A percentile compares a stretch with the other conserved stretches of the same genome.
Evolutionary conservation across 2,797 vertebrate species (phyloP).

Genomic region (Nannoperca obscura): DNA sequence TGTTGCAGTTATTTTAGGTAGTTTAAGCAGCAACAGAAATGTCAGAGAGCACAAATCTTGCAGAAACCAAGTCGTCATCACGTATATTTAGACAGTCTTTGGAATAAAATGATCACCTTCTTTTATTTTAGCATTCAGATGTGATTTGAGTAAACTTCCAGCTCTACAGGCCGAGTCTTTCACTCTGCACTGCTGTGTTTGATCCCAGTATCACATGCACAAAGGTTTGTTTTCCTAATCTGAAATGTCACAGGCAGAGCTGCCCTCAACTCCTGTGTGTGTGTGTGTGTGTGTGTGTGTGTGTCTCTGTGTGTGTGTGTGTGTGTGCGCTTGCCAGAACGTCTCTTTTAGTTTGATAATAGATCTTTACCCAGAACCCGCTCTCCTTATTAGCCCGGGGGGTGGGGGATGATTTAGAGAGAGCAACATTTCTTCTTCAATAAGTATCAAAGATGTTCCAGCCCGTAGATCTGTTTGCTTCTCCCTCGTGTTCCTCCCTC

Average conservation of each 20-base stretch:
- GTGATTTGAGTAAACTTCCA: background rate
- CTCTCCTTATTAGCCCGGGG: constrained; percentile 28
- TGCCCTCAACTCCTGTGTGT: constrained; percentile 27
- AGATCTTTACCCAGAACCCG: constrained; percentile 33
- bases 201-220: constrained; percentile 2
- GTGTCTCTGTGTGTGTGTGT: constrained; percentile 36
- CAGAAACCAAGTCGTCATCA: background rate
- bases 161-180: fast-evolving
- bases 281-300: constrained; percentile 23
- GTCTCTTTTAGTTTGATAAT: constrained; percentile 42
- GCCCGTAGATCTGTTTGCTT: constrained; percentile 20
- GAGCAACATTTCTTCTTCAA: constrained; percentile 49
- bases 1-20: background rate
- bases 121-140: background rate
- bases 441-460: constrained; percentile 45
- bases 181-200: background rate
- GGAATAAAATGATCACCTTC: background rate
- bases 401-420: constrained; percentile 35
- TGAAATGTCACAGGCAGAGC: constrained; percentile 67
- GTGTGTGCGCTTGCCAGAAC: background rate
- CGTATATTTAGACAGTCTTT: background rate
- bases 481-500: constrained; percentile 7
- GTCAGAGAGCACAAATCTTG: too few species aligned
- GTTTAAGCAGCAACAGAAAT: background rate
- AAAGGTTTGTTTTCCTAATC: constrained; percentile 29